Conservation (phyloP, 1,140 invertebrate species). For the Colletes gigas region DNA sequence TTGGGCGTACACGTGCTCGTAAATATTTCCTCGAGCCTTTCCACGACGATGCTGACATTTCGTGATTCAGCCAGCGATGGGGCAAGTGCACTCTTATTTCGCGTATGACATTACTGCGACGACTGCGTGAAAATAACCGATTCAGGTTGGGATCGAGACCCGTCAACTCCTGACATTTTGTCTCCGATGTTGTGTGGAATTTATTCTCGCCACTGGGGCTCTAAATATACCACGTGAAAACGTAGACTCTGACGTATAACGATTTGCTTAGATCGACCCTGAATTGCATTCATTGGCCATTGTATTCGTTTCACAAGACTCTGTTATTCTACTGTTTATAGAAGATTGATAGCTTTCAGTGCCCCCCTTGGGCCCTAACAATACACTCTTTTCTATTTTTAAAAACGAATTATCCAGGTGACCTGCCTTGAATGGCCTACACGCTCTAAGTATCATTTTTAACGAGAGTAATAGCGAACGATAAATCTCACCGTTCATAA, state of each 20-base stretch:
- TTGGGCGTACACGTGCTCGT: background rate
- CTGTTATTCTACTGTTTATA: too few relatives aligned
- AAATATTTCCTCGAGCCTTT: background rate
- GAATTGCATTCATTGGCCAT: too few relatives aligned
- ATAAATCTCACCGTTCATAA: slow-evolving; percentile 27
- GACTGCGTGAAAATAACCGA: slow-evolving; percentile 20
- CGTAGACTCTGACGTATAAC: too few relatives aligned
- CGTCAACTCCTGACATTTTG: slow-evolving; percentile 18
- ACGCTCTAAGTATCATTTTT: slow-evolving; percentile 5
- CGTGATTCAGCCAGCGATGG: background rate
- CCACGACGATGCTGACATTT: slow-evolving; percentile 13
- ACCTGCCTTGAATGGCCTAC: too few relatives aligned
- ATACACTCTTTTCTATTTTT: too few relatives aligned
- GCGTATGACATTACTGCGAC: slow-evolving; percentile 36
- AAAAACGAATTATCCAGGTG: too few relatives aligned
- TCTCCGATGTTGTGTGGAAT: background rate
- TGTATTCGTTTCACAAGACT: too few relatives aligned
- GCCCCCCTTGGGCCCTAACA: too few relatives aligned
- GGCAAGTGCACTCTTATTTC: background rate
- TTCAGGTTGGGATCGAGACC: background rate
- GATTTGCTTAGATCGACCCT: too few relatives aligned
- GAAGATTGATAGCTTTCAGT: too few relatives aligned
- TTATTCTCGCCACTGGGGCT: too few relatives aligned
- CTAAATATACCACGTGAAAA: background rate
- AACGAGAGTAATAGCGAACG: slow-evolving; percentile 12